Evolutionary conservation across 1,140 invertebrate genomes (phyloP), one percentile per base, ranked within the genome.

Genomic region (Teleogryllus occipitalis): DNA sequence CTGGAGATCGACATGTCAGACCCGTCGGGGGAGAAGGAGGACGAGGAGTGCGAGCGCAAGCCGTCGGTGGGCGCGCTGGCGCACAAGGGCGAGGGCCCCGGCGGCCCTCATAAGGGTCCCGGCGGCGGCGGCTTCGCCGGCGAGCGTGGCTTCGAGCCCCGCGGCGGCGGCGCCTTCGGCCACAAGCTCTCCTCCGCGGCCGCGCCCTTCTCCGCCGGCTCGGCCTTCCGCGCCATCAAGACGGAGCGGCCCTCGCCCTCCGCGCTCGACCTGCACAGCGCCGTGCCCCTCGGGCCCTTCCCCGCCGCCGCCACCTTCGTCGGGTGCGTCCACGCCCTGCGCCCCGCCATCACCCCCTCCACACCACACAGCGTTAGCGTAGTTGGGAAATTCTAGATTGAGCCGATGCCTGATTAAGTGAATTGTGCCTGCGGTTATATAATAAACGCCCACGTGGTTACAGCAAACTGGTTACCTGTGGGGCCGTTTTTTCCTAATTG

Each of bases 1-100:
- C 83, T 94, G 14, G 92, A 94, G 85, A 94, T 94, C 80, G 92
- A 93, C 83, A 94, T 93, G 90, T 93, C 92, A 0, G 92, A 93
- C 82, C 86, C 88, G 7, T 83, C 87, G 7, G 83, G 83, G 0
- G 87, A 89, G 7, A 87, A 89, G 74, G 86, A 87, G n/a, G 88
- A 89, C 8, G 75, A 80, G 22, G 87, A 89, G 27, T 86, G 87
- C 74, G 87, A 88, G 7, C 79, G 39, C 74, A 21, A 48, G 76
- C 8, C 48, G 12, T 47, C 47, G 48, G 39, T 15, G 39, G 27
- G 8, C 39, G 15, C n/a, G 48, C 14, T 21, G 76, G 21, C 39
- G 12, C 47, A 49, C 76, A 47, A 48, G 47, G 46, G 18, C 48
- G 18, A 10, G 10, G 54, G 54, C 54, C 18, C 54, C 54, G 18